These are phyloP conservation scores for Acanthurus tractus DNA, from an alignment of 2,797 vertebrate genomes.

Conservation along the genomic window DNA sequence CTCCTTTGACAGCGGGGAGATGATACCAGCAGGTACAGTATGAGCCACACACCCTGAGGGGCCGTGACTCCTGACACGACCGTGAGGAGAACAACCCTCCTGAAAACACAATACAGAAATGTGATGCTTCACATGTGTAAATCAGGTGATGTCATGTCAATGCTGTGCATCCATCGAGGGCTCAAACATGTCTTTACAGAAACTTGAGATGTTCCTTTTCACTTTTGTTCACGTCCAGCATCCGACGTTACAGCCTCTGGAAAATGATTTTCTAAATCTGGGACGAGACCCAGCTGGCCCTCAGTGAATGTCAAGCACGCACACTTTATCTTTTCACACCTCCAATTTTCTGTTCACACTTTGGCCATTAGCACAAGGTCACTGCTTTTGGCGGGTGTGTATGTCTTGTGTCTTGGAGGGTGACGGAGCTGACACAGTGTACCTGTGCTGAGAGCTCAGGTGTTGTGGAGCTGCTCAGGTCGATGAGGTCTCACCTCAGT, in stretches of 20 bases:
- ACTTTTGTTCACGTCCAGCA: slow-evolving; percentile 38
- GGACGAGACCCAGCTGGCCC: slow-evolving; percentile 68
- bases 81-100: slow-evolving; percentile 21
- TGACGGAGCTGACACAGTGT: slow-evolving; percentile 27
- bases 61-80: slow-evolving; percentile 20
- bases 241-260: slow-evolving; percentile 5
- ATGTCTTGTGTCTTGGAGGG: slow-evolving; percentile 29
- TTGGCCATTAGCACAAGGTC: slow-evolving; percentile 66
- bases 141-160: slow-evolving; percentile 57
- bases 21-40: neutral
- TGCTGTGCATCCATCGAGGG: slow-evolving; percentile 13
- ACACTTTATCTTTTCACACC: slow-evolving; percentile 70
- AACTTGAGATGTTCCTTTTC: slow-evolving; percentile 36
- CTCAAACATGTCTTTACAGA: slow-evolving; percentile 35
- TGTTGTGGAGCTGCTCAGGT: slow-evolving; percentile 33
- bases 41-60: slow-evolving; percentile 36
- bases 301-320: slow-evolving; percentile 60
- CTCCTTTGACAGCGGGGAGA: slow-evolving; percentile 6
- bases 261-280: slow-evolving; percentile 67
- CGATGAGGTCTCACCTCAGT: slow-evolving; percentile 19
- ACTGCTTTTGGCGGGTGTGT: slow-evolving; percentile 21
- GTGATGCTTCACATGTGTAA: slow-evolving; percentile 60
- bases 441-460: slow-evolving; percentile 55
- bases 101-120: slow-evolving; percentile 50
- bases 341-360: slow-evolving; percentile 67